Evolutionary conservation across 2,888 invertebrate species (phyloP).

Genomic region (Cephalotes varians): DNA sequence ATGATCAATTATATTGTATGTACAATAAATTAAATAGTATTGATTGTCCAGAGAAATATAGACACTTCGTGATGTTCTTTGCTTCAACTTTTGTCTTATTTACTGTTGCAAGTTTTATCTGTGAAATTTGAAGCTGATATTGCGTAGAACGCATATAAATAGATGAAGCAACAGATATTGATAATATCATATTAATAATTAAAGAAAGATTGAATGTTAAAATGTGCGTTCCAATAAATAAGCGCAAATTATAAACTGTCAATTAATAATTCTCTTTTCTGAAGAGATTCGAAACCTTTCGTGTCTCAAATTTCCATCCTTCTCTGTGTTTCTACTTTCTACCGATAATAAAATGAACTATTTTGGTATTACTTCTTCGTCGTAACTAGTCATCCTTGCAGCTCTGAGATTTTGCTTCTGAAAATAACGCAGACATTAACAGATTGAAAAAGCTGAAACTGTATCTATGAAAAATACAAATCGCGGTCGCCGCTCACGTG

Average conservation of each 20-base stretch:
- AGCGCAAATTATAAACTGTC: background rate
- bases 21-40: no score
- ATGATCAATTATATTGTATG: no score
- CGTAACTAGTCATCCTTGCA: background rate
- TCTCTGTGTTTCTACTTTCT: background rate
- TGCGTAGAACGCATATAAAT: background rate
- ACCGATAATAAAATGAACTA: background rate
- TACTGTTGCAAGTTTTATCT: background rate
- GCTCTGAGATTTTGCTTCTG: background rate
- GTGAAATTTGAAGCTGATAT: background rate
- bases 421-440: background rate
- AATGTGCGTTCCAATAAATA: background rate
- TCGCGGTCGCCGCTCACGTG: background rate
- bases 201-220: background rate
- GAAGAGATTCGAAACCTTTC: background rate
- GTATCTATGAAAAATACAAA: background rate
- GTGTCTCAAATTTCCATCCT: background rate
- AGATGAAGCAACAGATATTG: background rate
- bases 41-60: no score
- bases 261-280: background rate
- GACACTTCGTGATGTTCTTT: background rate
- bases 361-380: background rate
- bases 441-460: background rate
- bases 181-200: background rate
- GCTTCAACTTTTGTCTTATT: background rate